Evolutionary conservation across 2,888 invertebrate genomes (phyloP).

Genomic region (Metellina segmentata): DNA sequence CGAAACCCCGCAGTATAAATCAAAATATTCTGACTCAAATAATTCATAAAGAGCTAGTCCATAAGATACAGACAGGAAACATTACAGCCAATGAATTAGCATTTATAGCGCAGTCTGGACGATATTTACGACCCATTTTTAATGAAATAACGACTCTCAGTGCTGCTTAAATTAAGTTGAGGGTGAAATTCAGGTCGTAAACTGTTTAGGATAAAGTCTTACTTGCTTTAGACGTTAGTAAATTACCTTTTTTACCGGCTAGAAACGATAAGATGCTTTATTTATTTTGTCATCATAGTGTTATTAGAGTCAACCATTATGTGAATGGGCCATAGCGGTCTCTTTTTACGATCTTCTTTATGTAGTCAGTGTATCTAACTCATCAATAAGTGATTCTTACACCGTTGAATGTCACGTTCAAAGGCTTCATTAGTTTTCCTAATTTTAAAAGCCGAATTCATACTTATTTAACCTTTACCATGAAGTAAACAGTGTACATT

Average conservation of each 20-base stretch:
- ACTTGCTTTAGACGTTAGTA: background rate
- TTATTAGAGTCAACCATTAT: constrained; percentile 24
- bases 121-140: constrained; percentile 48
- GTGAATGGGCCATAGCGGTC: constrained; percentile 8
- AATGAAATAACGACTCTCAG: constrained; percentile 54
- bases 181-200: constrained; percentile 49
- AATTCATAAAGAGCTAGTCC: constrained; percentile 9
- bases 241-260: background rate
- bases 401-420: background rate
- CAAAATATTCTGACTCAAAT: background rate
- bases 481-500: too few relatives aligned
- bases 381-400: constrained; percentile 34
- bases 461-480: too few relatives aligned
- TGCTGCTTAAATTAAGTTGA: constrained; percentile 34
- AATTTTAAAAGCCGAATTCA: background rate
- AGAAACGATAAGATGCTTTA: background rate
- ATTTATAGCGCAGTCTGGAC: constrained; percentile 5
- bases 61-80: background rate
- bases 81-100: constrained; percentile 28
- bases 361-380: constrained; percentile 3
- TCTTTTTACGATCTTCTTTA: constrained; percentile 26
- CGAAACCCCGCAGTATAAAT: background rate
- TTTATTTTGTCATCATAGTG: constrained; percentile 21
- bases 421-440: background rate
- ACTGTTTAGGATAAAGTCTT: constrained; percentile 21